phyloP scores from a whole-genome alignment of 2,888 invertebrate species.

The Acrobasis suavella region DNA sequence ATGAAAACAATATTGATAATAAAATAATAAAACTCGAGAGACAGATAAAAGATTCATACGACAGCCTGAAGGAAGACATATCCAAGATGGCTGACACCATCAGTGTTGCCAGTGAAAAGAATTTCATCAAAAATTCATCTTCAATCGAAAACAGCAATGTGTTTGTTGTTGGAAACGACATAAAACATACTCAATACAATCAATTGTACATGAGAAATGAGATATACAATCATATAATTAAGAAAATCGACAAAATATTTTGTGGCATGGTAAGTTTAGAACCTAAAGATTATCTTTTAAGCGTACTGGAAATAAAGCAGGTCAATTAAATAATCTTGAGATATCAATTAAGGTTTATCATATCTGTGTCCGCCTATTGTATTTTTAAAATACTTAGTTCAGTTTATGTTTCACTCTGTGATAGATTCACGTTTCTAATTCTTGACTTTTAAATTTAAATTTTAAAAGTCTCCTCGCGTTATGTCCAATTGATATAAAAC shows the following conservation, averaged over 20 bases:
- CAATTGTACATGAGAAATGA: slow-evolving; percentile 63
- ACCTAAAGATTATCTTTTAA: neutral
- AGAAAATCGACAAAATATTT: slow-evolving; percentile 72
- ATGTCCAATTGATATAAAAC: too few species aligned
- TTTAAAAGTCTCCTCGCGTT: too few species aligned
- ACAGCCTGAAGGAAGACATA: slow-evolving; percentile 59
- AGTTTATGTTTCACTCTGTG: neutral
- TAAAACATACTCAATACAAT: slow-evolving; percentile 58
- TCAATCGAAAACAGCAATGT: slow-evolving; percentile 66
- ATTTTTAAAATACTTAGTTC: slow-evolving; percentile 2
- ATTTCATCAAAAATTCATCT: slow-evolving; percentile 44
- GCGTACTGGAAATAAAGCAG: neutral
- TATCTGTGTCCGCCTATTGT: slow-evolving; percentile 1
- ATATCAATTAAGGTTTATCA: slow-evolving; percentile 6
- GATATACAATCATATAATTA: slow-evolving; percentile 70
- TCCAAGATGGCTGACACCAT: slow-evolving; percentile 48
- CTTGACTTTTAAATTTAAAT: neutral
- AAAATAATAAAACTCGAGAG: slow-evolving; percentile 66
- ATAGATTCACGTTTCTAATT: neutral
- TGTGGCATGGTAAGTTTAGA: slow-evolving; percentile 68
- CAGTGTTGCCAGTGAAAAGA: slow-evolving; percentile 53
- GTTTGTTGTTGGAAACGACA: slow-evolving; percentile 61
- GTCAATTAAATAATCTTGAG: slow-evolving; percentile 20
- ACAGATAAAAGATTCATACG: slow-evolving; percentile 63
- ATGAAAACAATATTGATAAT: slow-evolving; percentile 60